Evolutionary conservation across 2,797 vertebrate species (phyloP), one percentile per base, ranked within the genome.

Genomic region (Alca torda): DNA sequence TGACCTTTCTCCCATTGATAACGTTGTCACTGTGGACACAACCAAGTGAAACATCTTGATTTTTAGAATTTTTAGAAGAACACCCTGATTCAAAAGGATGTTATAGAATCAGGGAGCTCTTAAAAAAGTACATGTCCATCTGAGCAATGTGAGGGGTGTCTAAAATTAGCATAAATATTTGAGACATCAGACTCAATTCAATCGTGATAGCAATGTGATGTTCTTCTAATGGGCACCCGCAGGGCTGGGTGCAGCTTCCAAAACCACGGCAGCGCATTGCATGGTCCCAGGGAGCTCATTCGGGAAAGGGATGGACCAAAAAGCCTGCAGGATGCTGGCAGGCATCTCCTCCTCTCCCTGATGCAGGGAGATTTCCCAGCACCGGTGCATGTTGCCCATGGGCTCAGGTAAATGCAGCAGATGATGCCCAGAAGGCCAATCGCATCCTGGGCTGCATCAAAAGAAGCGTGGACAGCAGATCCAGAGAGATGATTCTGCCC

Each of bases 111-210:
- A 54, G 4, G 1, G 63, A 76, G 31, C 61, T 81, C 46, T 63
- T 14, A 50, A 45, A 50, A 50, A 87, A 77, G 28, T 65, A 63
- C 1, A 0, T 63, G 39, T 14, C 35, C 46, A 35, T 87, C 73
- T 87, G 45, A 86, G 74, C 57, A 78, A 74, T 41, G 67, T 61
- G 41, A 90, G 31, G 9, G 6, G 17, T 63, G 39, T 51, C 78
- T 89, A 87, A 93, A 95, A 70, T 79, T 59, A 87, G 61, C 43
- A 54, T 41, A 86, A 90, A 81, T 94, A 79, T 82, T 93, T 93
- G 59, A 89, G 67, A 70, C 67, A 80, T 79, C 54, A 75, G 46
- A 51, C 69, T 35, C 7, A 76, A 64, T 41, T 84, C 23, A 74
- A 16, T 60, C 3, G 2, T 67, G 63, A 65, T 11, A 91, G 31